phyloP scores from a whole-genome alignment of 2,113 vertebrate genomes.

The Nyctereutes procyonoides region DNA sequence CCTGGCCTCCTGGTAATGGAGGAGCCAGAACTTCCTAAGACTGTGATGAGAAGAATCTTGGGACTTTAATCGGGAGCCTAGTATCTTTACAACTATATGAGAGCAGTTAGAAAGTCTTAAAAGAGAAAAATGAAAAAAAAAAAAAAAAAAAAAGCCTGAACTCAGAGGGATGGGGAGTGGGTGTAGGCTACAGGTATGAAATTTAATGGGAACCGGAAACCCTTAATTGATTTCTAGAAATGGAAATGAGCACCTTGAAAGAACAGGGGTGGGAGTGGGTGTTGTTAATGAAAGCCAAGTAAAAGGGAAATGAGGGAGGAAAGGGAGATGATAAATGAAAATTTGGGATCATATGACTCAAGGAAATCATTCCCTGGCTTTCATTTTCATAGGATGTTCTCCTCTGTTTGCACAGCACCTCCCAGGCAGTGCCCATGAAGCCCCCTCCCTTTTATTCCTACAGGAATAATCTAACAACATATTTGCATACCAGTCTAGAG shows the following conservation, averaged over 20 bases:
- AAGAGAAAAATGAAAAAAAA: neutral
- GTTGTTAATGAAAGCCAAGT: neutral
- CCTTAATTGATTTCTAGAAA: conserved; percentile 38
- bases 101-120: neutral
- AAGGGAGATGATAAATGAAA: neutral
- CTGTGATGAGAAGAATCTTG: neutral
- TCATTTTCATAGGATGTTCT: neutral
- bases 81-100: neutral
- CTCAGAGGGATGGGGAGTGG: neutral
- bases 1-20: neutral
- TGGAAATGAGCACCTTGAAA: neutral
- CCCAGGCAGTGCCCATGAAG: neutral
- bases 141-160: neutral
- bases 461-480: neutral
- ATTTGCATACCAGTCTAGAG: neutral
- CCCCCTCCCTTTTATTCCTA: neutral
- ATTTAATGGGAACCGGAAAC: conserved; percentile 8
- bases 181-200: neutral
- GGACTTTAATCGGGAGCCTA: neutral
- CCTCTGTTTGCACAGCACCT: neutral
- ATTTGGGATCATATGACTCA: neutral
- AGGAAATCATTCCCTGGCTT: neutral
- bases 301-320: neutral
- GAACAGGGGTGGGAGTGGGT: neutral
- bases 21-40: neutral